A percentile compares a stretch with the other conserved stretches of the same genome.
Conservation (phyloP, 2,888 invertebrate species). For the Cerceris ruficornis region DNA sequence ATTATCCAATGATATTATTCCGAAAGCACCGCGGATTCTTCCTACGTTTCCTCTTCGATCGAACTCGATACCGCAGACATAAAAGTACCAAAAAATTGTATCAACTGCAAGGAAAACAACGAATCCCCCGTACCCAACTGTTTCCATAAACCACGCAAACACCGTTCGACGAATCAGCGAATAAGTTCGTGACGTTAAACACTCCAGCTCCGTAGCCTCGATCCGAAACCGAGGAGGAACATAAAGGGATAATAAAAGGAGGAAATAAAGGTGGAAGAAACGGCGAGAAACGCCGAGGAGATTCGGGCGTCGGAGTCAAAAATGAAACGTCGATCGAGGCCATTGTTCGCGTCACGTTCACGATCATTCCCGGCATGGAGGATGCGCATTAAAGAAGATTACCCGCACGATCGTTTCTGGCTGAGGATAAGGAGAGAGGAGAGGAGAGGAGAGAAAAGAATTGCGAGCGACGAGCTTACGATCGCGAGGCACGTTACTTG, state of each 20-base stretch:
- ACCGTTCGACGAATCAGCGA: too few relatives aligned
- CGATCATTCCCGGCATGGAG: slow-evolving; percentile 26
- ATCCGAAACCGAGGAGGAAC: neutral
- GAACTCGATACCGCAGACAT: too few relatives aligned
- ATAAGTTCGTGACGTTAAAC: too few relatives aligned
- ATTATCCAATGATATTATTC: too few relatives aligned
- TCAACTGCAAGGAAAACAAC: too few relatives aligned
- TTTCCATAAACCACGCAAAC: too few relatives aligned
- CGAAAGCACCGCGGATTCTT: too few relatives aligned
- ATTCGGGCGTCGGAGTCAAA: slow-evolving; percentile 7
- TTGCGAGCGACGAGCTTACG: slow-evolving; percentile 45
- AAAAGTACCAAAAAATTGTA: too few relatives aligned
- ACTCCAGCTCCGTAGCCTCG: neutral
- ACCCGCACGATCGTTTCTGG: slow-evolving; percentile 36
- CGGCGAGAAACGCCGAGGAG: neutral
- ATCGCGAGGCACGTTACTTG: slow-evolving; percentile 57
- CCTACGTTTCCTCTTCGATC: too few relatives aligned
- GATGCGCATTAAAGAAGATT: slow-evolving; percentile 57
- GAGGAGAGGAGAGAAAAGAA: slow-evolving; percentile 20
- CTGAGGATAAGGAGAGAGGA: neutral
- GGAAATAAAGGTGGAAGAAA: neutral
- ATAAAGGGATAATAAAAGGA: neutral
- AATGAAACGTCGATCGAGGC: slow-evolving; percentile 28
- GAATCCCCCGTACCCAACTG: too few relatives aligned
- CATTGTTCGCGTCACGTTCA: slow-evolving; percentile 52